Conservation (phyloP, 2,797 vertebrate genomes). For the Sciurus carolinensis region DNA sequence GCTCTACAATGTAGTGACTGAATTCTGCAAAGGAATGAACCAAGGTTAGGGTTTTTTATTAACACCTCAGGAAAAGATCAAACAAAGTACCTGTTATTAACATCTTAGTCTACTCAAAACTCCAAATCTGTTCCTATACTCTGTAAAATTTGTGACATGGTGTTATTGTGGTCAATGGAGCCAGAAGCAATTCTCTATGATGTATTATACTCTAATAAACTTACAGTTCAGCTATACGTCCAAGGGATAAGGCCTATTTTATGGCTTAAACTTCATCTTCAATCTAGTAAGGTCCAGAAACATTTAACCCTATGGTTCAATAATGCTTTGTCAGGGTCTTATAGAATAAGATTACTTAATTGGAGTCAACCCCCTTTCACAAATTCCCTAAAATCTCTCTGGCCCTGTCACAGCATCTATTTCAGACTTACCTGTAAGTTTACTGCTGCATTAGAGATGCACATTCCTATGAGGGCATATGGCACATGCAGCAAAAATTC, state of each 20-base stretch:
- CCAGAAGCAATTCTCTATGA: not conserved
- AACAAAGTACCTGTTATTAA: slow-evolving; percentile 59
- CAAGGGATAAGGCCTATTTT: slow-evolving; percentile 52
- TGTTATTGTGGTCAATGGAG: slow-evolving; percentile 51
- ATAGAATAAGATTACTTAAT: slow-evolving; percentile 62
- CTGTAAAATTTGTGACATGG: not conserved
- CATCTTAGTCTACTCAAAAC: slow-evolving; percentile 8
- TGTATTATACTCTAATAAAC: slow-evolving; percentile 60
- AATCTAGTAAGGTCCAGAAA: slow-evolving; percentile 60
- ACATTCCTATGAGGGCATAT: not conserved
- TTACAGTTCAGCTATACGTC: not conserved
- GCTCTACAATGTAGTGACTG: not conserved
- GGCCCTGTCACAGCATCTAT: not conserved
- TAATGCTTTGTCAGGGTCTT: slow-evolving; percentile 51
- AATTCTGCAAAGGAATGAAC: not conserved
- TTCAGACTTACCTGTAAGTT: slow-evolving; percentile 29
- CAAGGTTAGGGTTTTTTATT: slow-evolving; percentile 40
- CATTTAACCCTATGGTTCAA: slow-evolving; percentile 1
- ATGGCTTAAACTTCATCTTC: slow-evolving; percentile 70
- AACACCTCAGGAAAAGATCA: not conserved
- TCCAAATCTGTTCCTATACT: slow-evolving; percentile 32
- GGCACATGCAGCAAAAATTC: not conserved
- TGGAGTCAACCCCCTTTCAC: slow-evolving; percentile 66
- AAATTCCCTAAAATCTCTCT: slow-evolving; percentile 35
- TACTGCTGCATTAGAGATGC: not conserved